phyloP scores from a whole-genome alignment of 2,888 invertebrate species.

The Hypena proboscidalis region DNA sequence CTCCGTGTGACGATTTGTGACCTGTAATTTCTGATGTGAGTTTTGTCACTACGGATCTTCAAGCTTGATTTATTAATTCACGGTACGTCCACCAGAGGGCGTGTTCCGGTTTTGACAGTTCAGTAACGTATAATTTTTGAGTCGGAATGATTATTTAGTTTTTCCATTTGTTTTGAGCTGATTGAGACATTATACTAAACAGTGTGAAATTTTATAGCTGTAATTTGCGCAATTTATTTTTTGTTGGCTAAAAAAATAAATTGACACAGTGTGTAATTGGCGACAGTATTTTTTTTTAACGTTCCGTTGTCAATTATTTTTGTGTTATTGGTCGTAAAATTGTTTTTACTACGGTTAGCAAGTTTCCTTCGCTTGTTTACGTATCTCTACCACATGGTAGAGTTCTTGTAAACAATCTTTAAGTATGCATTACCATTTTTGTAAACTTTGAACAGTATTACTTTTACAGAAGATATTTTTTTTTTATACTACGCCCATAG shows the following conservation, averaged over 20 bases:
- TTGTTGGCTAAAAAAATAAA: slow-evolving; percentile 21
- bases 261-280: slow-evolving; percentile 23
- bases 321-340: slow-evolving; percentile 2
- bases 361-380: too few species aligned
- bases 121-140: slow-evolving; percentile 67
- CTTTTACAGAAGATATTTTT: too few species aligned
- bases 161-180: slow-evolving; percentile 44
- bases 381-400: too few species aligned
- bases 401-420: too few species aligned
- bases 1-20: slow-evolving; percentile 83
- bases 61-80: slow-evolving; percentile 80
- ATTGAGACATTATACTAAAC: slow-evolving; percentile 43
- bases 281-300: slow-evolving; percentile 19
- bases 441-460: too few species aligned
- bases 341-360: slow-evolving; percentile 15
- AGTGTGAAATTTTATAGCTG: slow-evolving; percentile 40
- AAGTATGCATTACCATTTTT: too few species aligned
- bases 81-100: slow-evolving; percentile 57
- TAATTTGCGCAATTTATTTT: slow-evolving; percentile 33
- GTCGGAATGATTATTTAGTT: slow-evolving; percentile 40
- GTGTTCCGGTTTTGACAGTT: slow-evolving; percentile 72
- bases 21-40: slow-evolving; percentile 81
- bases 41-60: slow-evolving; percentile 77
- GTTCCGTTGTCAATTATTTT: slow-evolving; percentile 28
- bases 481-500: too few species aligned